These are phyloP conservation scores for Desoria tigrina DNA, from an alignment of 2,888 invertebrate genomes.

Conservation along the genomic window DNA sequence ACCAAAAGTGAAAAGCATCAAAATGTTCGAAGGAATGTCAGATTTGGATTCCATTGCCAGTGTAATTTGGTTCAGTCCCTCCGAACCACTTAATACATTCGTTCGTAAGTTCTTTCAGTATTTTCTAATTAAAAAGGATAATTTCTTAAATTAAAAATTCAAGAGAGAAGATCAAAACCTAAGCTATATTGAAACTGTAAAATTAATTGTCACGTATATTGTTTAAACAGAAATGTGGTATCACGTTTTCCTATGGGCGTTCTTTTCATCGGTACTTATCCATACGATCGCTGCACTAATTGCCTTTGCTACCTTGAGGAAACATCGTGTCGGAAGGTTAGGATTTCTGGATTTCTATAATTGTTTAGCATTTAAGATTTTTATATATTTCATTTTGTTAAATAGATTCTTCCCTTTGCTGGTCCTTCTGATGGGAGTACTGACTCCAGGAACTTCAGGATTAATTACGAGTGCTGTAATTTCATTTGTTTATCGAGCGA, in stretches of 20 bases:
- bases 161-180: too few species aligned
- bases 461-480: conserved; percentile 87
- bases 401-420: conserved; percentile 83
- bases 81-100: conserved; percentile 60
- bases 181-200: too few species aligned
- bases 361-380: conserved; percentile 8
- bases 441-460: conserved; percentile 85
- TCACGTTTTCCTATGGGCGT: conserved; percentile 91
- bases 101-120: conserved; percentile 55
- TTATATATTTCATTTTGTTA: conserved; percentile 27
- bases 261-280: conserved; percentile 90
- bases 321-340: conserved; percentile 83
- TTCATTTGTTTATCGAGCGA: conserved; percentile 89
- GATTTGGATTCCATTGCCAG: conserved; percentile 70
- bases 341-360: conserved; percentile 48
- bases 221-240: conserved; percentile 98
- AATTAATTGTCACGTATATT: background rate
- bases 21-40: conserved; percentile 21
- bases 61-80: conserved; percentile 68
- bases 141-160: too few species aligned
- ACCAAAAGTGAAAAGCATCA: too few species aligned
- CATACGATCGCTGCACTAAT: conserved; percentile 85
- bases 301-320: conserved; percentile 85
- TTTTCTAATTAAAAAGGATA: too few species aligned
- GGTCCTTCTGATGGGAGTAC: conserved; percentile 83